These are phyloP conservation scores for Pocillopora meandrina DNA, from an alignment of 92 coral and sea anemone species.

Conservation along the genomic window DNA sequence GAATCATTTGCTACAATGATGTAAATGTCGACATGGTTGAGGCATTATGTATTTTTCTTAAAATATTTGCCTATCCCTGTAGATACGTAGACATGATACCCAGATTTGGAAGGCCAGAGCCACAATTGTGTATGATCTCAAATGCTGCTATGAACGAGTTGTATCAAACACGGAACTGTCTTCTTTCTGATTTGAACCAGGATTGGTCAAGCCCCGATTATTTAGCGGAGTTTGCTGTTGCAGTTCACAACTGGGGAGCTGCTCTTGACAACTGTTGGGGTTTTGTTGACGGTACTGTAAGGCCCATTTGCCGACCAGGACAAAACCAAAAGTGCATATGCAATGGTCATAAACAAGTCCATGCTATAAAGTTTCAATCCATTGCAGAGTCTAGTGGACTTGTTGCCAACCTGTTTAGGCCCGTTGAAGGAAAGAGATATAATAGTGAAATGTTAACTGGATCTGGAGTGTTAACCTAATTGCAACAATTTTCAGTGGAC, in stretches of 20 bases:
- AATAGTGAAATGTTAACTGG: not conserved
- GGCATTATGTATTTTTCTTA: no score
- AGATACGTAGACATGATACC: not conserved
- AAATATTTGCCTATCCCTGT: no score
- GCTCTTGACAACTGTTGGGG: no score
- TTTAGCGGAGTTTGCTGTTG: conserved; percentile 24
- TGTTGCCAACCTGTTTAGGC: conserved; percentile 18
- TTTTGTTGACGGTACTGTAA: conserved; percentile 29
- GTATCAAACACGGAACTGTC: conserved; percentile 58
- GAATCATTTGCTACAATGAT: conserved; percentile 27
- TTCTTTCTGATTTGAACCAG: conserved; percentile 61
- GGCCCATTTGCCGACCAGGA: conserved; percentile 38
- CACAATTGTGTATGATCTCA: conserved; percentile 61
- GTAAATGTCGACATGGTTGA: no score
- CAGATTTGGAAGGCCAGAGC: conserved; percentile 58
- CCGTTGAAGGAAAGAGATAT: conserved; percentile 6
- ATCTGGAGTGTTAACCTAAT: conserved; percentile 11
- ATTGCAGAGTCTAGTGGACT: conserved; percentile 11
- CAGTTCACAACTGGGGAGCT: not conserved
- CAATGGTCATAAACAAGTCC: conserved; percentile 20
- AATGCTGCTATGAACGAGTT: conserved; percentile 3
- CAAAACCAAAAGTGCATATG: conserved; percentile 48
- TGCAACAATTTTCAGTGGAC: conserved; percentile 14
- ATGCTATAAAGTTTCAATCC: no score
- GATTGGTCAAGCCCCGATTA: conserved; percentile 51